Conservation (phyloP, 2,888 invertebrate genomes). For the Gnatocerus cornutus region DNA sequence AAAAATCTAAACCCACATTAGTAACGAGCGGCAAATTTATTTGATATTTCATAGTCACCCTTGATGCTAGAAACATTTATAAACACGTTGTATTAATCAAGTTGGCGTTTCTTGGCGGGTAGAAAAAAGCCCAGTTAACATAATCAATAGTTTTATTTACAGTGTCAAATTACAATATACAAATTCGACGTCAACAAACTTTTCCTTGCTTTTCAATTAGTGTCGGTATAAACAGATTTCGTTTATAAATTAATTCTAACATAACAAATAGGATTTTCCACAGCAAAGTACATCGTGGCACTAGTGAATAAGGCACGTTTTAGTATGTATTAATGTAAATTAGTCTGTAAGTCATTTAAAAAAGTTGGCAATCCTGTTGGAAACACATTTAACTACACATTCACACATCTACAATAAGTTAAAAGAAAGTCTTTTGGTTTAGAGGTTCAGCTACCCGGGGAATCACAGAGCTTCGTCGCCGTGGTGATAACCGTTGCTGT, state of each 20-base stretch:
- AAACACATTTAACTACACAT: conserved; percentile 59
- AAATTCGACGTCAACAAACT: conserved; percentile 43
- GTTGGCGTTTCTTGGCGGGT: no score
- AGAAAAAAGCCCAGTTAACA: conserved; percentile 23
- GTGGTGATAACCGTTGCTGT: conserved; percentile 80
- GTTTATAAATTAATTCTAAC: conserved; percentile 45
- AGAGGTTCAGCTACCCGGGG: conserved; percentile 54
- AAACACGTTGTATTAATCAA: no score
- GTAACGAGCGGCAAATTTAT: no score
- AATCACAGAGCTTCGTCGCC: conserved; percentile 86
- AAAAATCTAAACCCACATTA: no score
- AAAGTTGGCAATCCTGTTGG: conserved; percentile 23
- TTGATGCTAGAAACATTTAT: no score
- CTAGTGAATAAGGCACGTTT: conserved; percentile 49
- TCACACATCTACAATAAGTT: conserved; percentile 60
- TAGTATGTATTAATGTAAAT: conserved; percentile 46
- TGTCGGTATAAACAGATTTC: conserved; percentile 42
- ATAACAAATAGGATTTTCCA: conserved; percentile 33
- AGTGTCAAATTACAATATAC: conserved; percentile 45
- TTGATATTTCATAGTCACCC: no score
- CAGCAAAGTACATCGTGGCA: conserved; percentile 43
- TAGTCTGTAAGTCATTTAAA: conserved; percentile 40
- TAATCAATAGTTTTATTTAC: conserved; percentile 52
- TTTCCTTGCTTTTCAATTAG: conserved; percentile 37
- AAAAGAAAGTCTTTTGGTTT: conserved; percentile 58